Base-by-base conservation (phyloP, 2,888 invertebrate species). In the Drosophila mercatorum region DNA sequence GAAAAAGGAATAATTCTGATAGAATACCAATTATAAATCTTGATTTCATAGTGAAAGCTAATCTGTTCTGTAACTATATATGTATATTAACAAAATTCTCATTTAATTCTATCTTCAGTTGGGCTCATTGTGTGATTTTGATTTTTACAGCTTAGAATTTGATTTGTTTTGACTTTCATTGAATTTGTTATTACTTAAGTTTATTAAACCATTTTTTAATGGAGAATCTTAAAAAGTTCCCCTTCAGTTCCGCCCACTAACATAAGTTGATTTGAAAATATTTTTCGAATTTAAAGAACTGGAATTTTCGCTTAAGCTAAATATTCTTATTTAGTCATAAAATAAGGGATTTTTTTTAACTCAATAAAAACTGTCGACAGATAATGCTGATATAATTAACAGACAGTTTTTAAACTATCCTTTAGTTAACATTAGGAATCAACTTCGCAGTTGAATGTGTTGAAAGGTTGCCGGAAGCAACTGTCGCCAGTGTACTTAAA, bases 401-500 rank as follows among this genome's bases (percentile, higher is more conserved):
- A 38, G 1, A 6, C 0, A 3, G n/a, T 0, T 40, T 3, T n/a
- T 10, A 3, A 22, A 22, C 2, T 12, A 22, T 10, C 2, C 8
- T 26, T 8, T n/a, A 11, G 0, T 31, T 56, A 56, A 56, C 28
- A 40, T 28, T 43, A 0, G 7, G 11, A 22, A 11, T 28, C 28
- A 40, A 17, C 10, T n/a, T 4, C 3, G 6, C 43, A 40, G 55
- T 56, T 22, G 31, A 17, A 6, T 53, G 26, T 26, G 14, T 40
- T 40, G 53, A 53, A 26, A 38, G 12, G 38, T 10, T 53, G 53
- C 38, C 53, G 53, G 53, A 53, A 53, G 38, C 26, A n/a, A 38
- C 12, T 38, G 53, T 26, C 26, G 38, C 26, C 14, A 12, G 5
- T 14, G 53, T n/a, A 26, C 4, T 38, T 53, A 56, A 26, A 31